Conservation (phyloP, 2,888 invertebrate genomes). For the Allacma fusca region DNA sequence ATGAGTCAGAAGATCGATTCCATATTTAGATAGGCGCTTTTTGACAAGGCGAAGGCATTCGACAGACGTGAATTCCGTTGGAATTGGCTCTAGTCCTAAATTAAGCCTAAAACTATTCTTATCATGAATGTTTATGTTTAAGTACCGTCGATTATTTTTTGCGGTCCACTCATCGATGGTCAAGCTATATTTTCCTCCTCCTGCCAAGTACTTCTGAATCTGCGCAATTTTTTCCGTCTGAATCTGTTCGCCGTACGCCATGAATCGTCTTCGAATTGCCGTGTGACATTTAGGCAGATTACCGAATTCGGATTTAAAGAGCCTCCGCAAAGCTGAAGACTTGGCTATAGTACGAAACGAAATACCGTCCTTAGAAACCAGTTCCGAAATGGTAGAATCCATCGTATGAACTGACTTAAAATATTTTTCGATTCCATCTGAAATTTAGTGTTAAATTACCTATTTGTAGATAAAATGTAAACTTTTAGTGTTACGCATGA, state of each 20-base stretch:
- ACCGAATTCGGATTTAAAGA: too few species aligned
- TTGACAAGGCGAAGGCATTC: background rate
- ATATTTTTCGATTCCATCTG: background rate
- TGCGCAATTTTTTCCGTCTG: too few species aligned
- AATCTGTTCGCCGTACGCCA: too few species aligned
- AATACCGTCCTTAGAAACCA: background rate
- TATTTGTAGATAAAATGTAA: background rate
- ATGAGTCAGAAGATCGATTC: background rate
- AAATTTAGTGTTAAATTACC: background rate
- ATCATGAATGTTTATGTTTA: background rate
- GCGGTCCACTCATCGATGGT: too few species aligned
- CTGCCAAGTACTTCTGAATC: too few species aligned
- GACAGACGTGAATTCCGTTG: background rate
- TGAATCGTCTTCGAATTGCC: too few species aligned
- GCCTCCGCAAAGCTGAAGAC: too few species aligned
- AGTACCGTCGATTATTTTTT: conserved; percentile 6
- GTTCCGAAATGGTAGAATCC: background rate
- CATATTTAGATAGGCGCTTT: too few species aligned
- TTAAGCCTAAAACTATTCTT: background rate
- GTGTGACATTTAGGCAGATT: too few species aligned
- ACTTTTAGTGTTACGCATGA: background rate
- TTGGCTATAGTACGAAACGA: conserved; percentile 6
- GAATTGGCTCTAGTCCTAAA: conserved; percentile 11
- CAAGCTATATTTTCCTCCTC: too few species aligned
- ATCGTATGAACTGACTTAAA: background rate